Evolutionary conservation across 1,140 invertebrate species (phyloP).

Genomic region (Leptonema lineaticorne): DNA sequence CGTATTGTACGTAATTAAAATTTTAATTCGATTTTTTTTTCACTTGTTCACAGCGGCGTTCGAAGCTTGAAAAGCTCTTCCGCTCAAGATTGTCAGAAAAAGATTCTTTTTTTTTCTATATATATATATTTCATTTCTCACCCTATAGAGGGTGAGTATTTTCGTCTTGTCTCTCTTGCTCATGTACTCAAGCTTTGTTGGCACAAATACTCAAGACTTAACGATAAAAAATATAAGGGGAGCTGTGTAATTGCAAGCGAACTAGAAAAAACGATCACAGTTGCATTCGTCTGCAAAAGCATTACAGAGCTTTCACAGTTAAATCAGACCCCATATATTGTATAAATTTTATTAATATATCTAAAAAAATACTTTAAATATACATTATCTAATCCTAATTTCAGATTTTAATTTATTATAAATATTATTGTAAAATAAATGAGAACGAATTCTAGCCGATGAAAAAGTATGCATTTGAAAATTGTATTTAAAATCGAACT

Average conservation of each 20-base stretch:
- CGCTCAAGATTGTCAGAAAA: slow-evolving; percentile 2
- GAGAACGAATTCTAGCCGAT: too few relatives aligned
- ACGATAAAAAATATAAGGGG: slow-evolving; percentile 28
- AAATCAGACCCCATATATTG: too few relatives aligned
- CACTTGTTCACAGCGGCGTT: background rate
- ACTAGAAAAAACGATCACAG: slow-evolving; percentile 26
- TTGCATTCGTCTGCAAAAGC: slow-evolving; percentile 10
- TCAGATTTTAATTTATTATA: too few relatives aligned
- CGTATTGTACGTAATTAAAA: slow-evolving; percentile 2
- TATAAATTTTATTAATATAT: too few relatives aligned
- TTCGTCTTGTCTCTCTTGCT: too few relatives aligned
- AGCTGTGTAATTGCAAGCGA: slow-evolving; percentile 27
- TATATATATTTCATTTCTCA: too few relatives aligned
- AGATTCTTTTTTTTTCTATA: slow-evolving; percentile 7
- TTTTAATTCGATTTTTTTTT: slow-evolving; percentile 2
- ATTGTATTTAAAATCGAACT: too few relatives aligned
- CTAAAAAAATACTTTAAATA: too few relatives aligned
- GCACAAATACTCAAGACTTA: slow-evolving; percentile 29
- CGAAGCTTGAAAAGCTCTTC: slow-evolving; percentile 1
- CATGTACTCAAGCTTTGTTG: slow-evolving; percentile 11
- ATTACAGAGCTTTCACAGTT: too few relatives aligned
- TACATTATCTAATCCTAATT: too few relatives aligned
- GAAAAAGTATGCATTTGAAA: too few relatives aligned
- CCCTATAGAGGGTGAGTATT: background rate
- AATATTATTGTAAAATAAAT: too few relatives aligned